Base-by-base conservation (phyloP, 2,888 invertebrate species). In the Pherbina coryleti region DNA sequence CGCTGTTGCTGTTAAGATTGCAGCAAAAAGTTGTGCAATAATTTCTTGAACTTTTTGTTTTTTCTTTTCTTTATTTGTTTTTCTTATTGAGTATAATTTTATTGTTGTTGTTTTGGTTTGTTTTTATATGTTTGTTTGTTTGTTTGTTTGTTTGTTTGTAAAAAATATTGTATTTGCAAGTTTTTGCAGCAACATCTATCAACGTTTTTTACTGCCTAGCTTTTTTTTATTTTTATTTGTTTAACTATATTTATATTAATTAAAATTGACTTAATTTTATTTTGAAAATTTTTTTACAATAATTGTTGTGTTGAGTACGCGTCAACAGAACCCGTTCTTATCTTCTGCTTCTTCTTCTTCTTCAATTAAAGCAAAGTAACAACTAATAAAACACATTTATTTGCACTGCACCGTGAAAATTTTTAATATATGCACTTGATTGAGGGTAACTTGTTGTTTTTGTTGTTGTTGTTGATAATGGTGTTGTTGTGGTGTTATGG, bases 391-490 rank as follows among this genome's bases (percentile, higher is more conserved):
- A 55, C 19, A 55, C 55, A 34, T 71, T 53, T 53, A 19, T 66
- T 34, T 31, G 19, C 69, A 28, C 51, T 25, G 73, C 75, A 72
- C 72, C 72, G 34, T 37, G 34, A n/a, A 11, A 9, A 25, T 57
- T 55, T 28, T 51, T 51, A n/a, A 31, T 57, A 22, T 44, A 69
- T 76, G 49, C 60, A 69, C 69, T 74, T 74, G 62, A 62, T 51
- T 28, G 64, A 74, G 64, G 74, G 74, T 74, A 62, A 49, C 44
- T 51, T 62, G 74, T 74, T 55, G 71, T 72, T 55, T 3, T 25
- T 70, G 19, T 1, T 49, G 44, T 22, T 70, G 11, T 31, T 60
- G 25, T n/a, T 60, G 28, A 11, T 28, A 28, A 60, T 60, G 22
- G 31, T n/a, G n/a, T n/a, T n/a, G n/a, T 34, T 34, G 62, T 25